Conservation (phyloP, 2,113 vertebrate species). For the Etia nguti region DNA sequence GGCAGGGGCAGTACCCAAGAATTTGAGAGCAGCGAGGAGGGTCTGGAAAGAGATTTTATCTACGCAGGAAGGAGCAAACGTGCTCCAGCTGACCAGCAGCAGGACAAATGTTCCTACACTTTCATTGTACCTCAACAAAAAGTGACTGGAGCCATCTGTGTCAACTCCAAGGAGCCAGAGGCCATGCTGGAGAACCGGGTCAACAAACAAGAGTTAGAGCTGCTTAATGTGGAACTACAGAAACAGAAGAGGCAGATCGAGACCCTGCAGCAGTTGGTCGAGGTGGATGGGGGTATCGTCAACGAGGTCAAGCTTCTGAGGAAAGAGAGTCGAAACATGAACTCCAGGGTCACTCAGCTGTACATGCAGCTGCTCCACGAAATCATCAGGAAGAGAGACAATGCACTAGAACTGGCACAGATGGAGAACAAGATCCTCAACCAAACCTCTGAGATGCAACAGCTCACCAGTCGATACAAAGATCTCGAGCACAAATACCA, state of each 20-base stretch:
- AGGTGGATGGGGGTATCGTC: constrained; percentile 95
- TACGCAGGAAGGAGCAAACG: constrained; percentile 81
- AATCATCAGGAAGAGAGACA: constrained; percentile 97
- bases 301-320: constrained; percentile 95
- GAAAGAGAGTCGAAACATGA: constrained; percentile 98
- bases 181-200: constrained; percentile 85
- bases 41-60: constrained; percentile 78
- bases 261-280: constrained; percentile 92
- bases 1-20: constrained; percentile 63
- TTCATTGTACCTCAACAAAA: constrained; percentile 97
- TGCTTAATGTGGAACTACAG: constrained; percentile 90
- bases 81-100: constrained; percentile 69
- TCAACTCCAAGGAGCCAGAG: constrained; percentile 93
- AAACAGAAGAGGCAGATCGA: constrained; percentile 98
- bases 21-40: constrained; percentile 75
- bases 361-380: constrained; percentile 99
- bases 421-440: constrained; percentile 95
- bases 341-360: constrained; percentile 94
- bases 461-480: constrained; percentile 91
- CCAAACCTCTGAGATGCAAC: constrained; percentile 94
- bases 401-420: constrained; percentile 91
- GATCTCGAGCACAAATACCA: constrained; percentile 97
- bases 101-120: constrained; percentile 96
- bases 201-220: constrained; percentile 92
- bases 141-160: constrained; percentile 95